Percentiles rank a stretch among this genome's conserved stretches.
These are phyloP conservation scores for Euclidia mi DNA, from an alignment of 2,888 invertebrate species.

Conservation along the genomic window DNA sequence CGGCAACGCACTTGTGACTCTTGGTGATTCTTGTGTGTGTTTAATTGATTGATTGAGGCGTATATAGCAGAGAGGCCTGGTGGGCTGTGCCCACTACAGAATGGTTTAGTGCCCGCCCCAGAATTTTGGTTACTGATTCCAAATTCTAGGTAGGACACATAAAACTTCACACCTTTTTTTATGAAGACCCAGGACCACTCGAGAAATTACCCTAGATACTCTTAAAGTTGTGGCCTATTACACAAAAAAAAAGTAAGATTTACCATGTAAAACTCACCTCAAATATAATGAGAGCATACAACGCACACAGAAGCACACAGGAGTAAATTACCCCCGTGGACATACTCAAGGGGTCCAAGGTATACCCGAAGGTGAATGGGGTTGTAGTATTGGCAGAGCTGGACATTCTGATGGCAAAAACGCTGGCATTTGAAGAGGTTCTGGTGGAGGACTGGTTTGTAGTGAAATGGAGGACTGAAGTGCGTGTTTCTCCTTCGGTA, in stretches of 20 bases:
- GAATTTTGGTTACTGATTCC: too few relatives aligned
- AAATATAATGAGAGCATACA: constrained; percentile 96
- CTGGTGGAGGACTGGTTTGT: background rate
- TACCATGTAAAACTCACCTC: constrained; percentile 90
- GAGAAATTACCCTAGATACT: too few relatives aligned
- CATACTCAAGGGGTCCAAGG: constrained; percentile 91
- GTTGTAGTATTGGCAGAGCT: constrained; percentile 63
- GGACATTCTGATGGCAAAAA: constrained; percentile 62
- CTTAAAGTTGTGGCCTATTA: background rate
- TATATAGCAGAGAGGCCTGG: too few relatives aligned
- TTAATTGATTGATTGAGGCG: too few relatives aligned
- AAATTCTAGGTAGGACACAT: too few relatives aligned
- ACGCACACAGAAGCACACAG: constrained; percentile 92
- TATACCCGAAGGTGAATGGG: constrained; percentile 85
- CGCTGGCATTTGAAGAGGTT: constrained; percentile 30
- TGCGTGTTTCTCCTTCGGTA: constrained; percentile 83
- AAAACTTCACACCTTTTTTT: too few relatives aligned
- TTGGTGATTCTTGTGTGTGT: too few relatives aligned
- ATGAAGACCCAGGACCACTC: too few relatives aligned
- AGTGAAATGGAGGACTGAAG: constrained; percentile 68
- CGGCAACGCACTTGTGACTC: too few relatives aligned
- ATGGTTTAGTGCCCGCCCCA: too few relatives aligned
- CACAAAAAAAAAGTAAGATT: too few relatives aligned
- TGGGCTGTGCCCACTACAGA: too few relatives aligned
- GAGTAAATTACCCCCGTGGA: constrained; percentile 93